Percentiles rank a stretch among this genome's conserved stretches.
phyloP scores from a whole-genome alignment of 2,888 invertebrate genomes.

The Azorinus chamasolen region DNA sequence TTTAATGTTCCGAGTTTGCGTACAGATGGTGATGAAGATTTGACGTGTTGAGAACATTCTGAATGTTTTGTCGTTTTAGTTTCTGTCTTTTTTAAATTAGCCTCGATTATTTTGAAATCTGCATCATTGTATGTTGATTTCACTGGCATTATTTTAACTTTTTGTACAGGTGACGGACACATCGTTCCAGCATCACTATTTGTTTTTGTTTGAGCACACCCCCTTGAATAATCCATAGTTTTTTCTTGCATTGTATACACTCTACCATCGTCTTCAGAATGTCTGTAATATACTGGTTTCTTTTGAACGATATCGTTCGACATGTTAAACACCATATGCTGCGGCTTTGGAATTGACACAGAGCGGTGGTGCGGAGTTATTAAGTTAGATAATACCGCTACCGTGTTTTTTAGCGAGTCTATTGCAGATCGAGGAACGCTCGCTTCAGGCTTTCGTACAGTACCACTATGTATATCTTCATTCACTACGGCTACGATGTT shows the following conservation, averaged over 20 bases:
- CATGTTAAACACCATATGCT: slow-evolving; percentile 53
- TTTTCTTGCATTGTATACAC: not conserved
- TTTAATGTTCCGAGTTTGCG: slow-evolving; percentile 40
- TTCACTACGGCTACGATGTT: slow-evolving; percentile 79
- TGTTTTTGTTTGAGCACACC: slow-evolving; percentile 11
- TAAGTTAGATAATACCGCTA: slow-evolving; percentile 59
- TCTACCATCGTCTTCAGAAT: slow-evolving; percentile 62
- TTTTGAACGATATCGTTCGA: slow-evolving; percentile 60
- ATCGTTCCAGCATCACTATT: slow-evolving; percentile 6
- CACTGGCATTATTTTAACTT: slow-evolving; percentile 21
- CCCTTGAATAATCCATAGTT: slow-evolving; percentile 4
- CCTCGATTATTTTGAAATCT: not conserved
- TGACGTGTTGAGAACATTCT: slow-evolving; percentile 1
- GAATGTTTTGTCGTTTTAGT: not conserved
- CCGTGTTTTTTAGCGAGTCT: slow-evolving; percentile 42
- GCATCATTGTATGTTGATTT: slow-evolving; percentile 17
- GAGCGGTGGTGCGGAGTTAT: slow-evolving; percentile 56
- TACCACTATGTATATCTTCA: slow-evolving; percentile 29
- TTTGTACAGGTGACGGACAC: not conserved
- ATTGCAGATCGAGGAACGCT: slow-evolving; percentile 24
- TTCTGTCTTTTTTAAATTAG: not conserved
- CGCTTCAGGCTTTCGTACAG: slow-evolving; percentile 5
- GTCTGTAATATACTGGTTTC: slow-evolving; percentile 70
- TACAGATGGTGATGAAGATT: slow-evolving; percentile 27
- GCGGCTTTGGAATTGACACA: slow-evolving; percentile 66